A percentile compares a stretch with the other conserved stretches of the same genome.
Evolutionary conservation across 1,140 invertebrate species (phyloP).

Genomic region (Phocides pigmalion): DNA sequence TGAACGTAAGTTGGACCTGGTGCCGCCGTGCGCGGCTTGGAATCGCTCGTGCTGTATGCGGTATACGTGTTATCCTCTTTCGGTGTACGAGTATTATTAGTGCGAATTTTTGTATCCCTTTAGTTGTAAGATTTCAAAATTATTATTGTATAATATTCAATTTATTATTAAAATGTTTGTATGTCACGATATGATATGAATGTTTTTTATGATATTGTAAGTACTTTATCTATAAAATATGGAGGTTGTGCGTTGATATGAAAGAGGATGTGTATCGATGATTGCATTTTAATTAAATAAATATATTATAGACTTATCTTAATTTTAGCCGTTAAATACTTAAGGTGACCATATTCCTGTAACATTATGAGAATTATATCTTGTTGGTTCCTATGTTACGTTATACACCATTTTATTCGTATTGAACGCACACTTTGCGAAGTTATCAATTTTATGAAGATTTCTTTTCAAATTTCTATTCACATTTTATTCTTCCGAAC

Average conservation of each 20-base stretch:
- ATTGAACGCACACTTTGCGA: slow-evolving; percentile 25
- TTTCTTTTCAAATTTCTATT: slow-evolving; percentile 31
- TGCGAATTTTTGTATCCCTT: slow-evolving; percentile 75
- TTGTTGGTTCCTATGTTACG: slow-evolving; percentile 59
- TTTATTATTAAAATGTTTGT: slow-evolving; percentile 54
- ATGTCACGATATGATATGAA: slow-evolving; percentile 60
- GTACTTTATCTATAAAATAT: slow-evolving; percentile 60
- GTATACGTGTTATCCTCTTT: slow-evolving; percentile 49
- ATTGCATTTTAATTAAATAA: slow-evolving; percentile 56
- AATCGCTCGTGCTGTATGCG: slow-evolving; percentile 41
- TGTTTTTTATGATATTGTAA: slow-evolving; percentile 68
- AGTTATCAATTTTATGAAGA: slow-evolving; percentile 24
- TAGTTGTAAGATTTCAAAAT: slow-evolving; percentile 78
- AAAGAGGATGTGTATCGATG: slow-evolving; percentile 50
- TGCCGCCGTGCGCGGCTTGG: not conserved
- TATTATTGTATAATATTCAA: slow-evolving; percentile 71
- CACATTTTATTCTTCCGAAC: slow-evolving; percentile 30
- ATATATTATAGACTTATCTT: slow-evolving; percentile 42
- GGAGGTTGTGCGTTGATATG: slow-evolving; percentile 68
- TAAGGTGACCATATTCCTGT: slow-evolving; percentile 49
- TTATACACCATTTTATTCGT: slow-evolving; percentile 42
- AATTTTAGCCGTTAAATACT: slow-evolving; percentile 49
- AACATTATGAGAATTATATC: slow-evolving; percentile 45
- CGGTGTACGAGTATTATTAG: slow-evolving; percentile 76
- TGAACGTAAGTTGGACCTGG: slow-evolving; percentile 36